A percentile compares a stretch with the other conserved stretches of the same genome.
phyloP scores from a whole-genome alignment of 92 coral and sea anemone species.

The Bergia sp. region DNA sequence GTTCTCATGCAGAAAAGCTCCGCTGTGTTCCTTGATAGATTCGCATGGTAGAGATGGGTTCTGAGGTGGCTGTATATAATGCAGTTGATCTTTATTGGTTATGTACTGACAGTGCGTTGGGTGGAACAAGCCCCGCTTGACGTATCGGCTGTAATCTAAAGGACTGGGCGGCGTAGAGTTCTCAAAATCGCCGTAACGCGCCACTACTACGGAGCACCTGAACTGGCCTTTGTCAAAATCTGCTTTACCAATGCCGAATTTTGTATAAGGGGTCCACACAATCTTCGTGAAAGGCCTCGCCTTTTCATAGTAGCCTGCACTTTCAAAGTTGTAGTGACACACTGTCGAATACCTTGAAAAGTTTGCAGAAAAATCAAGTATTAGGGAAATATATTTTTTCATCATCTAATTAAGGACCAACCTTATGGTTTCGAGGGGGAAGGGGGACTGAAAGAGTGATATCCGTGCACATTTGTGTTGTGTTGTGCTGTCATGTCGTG shows the following conservation, averaged over 20 bases:
- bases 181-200: conserved; percentile 65
- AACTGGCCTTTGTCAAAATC: conserved; percentile 57
- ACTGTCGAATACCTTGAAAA: conserved; percentile 84
- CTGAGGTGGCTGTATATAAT: conserved; percentile 27
- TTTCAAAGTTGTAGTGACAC: conserved; percentile 79
- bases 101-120: conserved; percentile 34
- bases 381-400: not conserved
- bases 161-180: not conserved
- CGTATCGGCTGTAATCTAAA: conserved; percentile 32
- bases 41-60: conserved; percentile 23
- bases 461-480: too few relatives aligned
- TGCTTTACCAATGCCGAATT: conserved; percentile 89
- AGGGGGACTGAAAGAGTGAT: not conserved
- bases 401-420: not conserved
- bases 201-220: conserved; percentile 86
- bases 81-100: conserved; percentile 11
- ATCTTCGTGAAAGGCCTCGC: conserved; percentile 68
- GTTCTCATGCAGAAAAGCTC: conserved; percentile 31
- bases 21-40: conserved; percentile 19
- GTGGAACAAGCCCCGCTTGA: conserved; percentile 34
- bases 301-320: conserved; percentile 17
- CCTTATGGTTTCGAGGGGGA: not conserved
- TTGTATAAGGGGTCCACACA: conserved; percentile 82
- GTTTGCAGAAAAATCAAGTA: not conserved
- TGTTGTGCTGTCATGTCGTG: too few relatives aligned